Percentiles rank a stretch among this genome's conserved stretches.
These are phyloP conservation scores for Meiosimyza platycephala DNA, from an alignment of 2,888 invertebrate genomes.

Conservation along the genomic window DNA sequence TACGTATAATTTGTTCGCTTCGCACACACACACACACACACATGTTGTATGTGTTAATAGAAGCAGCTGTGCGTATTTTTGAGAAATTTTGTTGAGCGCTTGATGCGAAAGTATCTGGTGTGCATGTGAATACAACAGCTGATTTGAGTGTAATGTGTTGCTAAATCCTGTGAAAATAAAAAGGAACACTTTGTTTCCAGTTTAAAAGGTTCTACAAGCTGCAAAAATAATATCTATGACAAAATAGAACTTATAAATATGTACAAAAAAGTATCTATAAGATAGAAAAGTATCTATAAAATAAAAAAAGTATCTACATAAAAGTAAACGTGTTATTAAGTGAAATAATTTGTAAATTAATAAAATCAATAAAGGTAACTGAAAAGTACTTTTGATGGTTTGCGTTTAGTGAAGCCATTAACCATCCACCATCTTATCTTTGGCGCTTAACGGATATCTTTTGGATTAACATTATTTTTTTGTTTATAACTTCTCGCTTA, in stretches of 20 bases:
- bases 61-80: not conserved
- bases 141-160: constrained; percentile 8
- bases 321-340: not conserved
- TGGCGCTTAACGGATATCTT: not conserved
- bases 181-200: not conserved
- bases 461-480: not conserved
- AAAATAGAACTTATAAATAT: not conserved
- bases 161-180: not conserved
- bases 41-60: no score
- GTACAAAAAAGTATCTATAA: not conserved
- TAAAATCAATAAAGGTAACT: not conserved
- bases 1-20: not conserved
- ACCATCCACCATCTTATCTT: not conserved
- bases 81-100: not conserved
- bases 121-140: constrained; percentile 22
- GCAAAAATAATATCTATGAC: constrained; percentile 3
- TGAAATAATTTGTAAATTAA: constrained; percentile 9
- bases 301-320: not conserved
- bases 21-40: not conserved
- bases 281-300: no score
- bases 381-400: no score
- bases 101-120: not conserved
- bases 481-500: not conserved
- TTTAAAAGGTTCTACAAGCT: not conserved
- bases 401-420: not conserved